These are phyloP conservation scores for Harpalus rubripes DNA, from an alignment of 2,888 invertebrate species.

Conservation along the genomic window DNA sequence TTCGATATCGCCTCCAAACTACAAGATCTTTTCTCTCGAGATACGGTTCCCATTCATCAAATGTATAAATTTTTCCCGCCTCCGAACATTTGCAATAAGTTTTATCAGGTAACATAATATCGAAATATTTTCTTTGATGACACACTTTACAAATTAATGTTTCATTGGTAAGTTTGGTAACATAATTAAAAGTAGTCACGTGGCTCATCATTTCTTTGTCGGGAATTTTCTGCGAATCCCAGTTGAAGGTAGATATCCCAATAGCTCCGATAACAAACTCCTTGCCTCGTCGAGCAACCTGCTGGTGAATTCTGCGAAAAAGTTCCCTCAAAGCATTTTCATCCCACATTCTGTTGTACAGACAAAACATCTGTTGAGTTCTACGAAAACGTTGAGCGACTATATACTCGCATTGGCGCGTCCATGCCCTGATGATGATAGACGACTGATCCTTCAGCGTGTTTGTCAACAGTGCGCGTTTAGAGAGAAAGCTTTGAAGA, in stretches of 20 bases:
- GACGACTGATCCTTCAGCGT: slow-evolving; percentile 78
- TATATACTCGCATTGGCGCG: slow-evolving; percentile 80
- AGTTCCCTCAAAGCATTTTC: slow-evolving; percentile 81
- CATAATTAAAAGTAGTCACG: slow-evolving; percentile 81
- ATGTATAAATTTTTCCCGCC: slow-evolving; percentile 71
- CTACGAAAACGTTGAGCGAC: slow-evolving; percentile 82
- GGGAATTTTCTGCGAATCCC: slow-evolving; percentile 81
- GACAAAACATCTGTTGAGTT: slow-evolving; percentile 82
- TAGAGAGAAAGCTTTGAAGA: slow-evolving; percentile 17
- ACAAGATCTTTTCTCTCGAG: slow-evolving; percentile 89
- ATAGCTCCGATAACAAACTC: slow-evolving; percentile 81
- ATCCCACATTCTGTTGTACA: slow-evolving; percentile 83
- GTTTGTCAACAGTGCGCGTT: slow-evolving; percentile 68
- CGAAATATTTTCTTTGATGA: slow-evolving; percentile 76
- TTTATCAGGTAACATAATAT: slow-evolving; percentile 75
- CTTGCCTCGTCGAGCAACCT: slow-evolving; percentile 77
- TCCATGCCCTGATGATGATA: slow-evolving; percentile 79
- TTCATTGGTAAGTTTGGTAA: slow-evolving; percentile 78
- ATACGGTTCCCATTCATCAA: slow-evolving; percentile 87
- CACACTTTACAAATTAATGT: slow-evolving; percentile 80
- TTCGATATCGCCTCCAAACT: slow-evolving; percentile 87
- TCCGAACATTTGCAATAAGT: slow-evolving; percentile 78
- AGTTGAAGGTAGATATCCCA: slow-evolving; percentile 80
- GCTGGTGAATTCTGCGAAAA: slow-evolving; percentile 77
- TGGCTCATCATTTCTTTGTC: slow-evolving; percentile 80